Conservation (phyloP, 2,888 invertebrate species). For the Hydropsyche betteni region DNA sequence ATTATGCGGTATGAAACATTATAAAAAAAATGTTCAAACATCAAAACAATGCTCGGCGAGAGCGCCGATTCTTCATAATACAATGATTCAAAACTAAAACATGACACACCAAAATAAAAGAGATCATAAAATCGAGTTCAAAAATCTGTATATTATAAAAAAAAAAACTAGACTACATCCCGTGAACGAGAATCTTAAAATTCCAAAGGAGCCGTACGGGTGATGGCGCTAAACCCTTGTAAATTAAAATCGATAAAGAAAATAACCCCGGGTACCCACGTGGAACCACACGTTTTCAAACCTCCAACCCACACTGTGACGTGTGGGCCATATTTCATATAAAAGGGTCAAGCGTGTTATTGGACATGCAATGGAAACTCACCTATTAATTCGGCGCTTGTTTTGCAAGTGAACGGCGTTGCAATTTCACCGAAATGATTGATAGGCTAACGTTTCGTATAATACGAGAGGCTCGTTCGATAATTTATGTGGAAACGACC, state of each 20-base stretch:
- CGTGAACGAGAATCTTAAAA: constrained; percentile 37
- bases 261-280: constrained; percentile 36
- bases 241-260: constrained; percentile 50
- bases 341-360: background rate
- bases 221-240: constrained; percentile 50
- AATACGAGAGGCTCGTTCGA: constrained; percentile 10
- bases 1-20: constrained; percentile 8
- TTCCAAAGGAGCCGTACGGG: constrained; percentile 40
- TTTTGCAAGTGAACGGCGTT: background rate
- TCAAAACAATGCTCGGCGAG: background rate
- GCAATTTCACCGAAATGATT: constrained; percentile 12
- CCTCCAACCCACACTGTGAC: background rate
- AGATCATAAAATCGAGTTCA: background rate
- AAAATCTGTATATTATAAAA: constrained; percentile 7
- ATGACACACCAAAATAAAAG: constrained; percentile 1
- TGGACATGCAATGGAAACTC: no score
- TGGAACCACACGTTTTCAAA: constrained; percentile 22
- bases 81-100: constrained; percentile 22
- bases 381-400: no score
- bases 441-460: constrained; percentile 20
- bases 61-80: constrained; percentile 6
- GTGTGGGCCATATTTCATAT: no score
- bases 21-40: constrained; percentile 1
- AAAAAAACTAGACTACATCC: background rate
- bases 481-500: constrained; percentile 19